Evolutionary conservation across 2,888 invertebrate genomes (phyloP), one percentile per base, ranked within the genome.

Genomic region (Ophion slaviceki): DNA sequence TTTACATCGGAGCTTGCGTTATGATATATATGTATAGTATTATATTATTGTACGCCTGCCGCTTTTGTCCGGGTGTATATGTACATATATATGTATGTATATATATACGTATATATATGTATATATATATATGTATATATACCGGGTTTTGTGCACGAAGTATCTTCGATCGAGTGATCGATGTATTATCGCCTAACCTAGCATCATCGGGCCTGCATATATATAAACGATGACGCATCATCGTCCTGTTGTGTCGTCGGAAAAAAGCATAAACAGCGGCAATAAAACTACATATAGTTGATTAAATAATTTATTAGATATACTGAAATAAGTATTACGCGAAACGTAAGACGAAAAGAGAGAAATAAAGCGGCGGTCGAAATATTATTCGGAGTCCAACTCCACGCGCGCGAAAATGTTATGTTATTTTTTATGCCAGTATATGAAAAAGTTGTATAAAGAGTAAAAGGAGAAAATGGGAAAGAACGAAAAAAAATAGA

Each of bases 301-400:
- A 88, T 82, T 87, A 71, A 82, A 80, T 87, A 81, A 88, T 88
- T 88, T 87, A 87, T 88, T 77, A 85, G 72, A 87, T 67, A 83
- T 86, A 87, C 80, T 87, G 80, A 86, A 76, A 89, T 88, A 88
- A 89, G 88, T 89, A 89, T 89, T 88, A 89, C 77, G 86, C 86
- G 72, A 78, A 84, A 77, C 83, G 67, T 88, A 88, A 83, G 84
- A 78, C 28, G 61, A 45, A 36, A 20, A 24, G 11, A 59, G 62
- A 78, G 36, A 74, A 76, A 70, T 62, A 62, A 68, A 79, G 82
- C 61, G 82, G 76, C 64, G 78, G 70, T 71, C 75, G 40, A 62
- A 71, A 72, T 72, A 68, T 78, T 80, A 75, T 76, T 53, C 59
- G 76, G 88, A 87, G 88, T 88, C 61, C 28, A 87, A 89, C 87